These are phyloP conservation scores for Lophochroa leadbeateri DNA, from an alignment of 2,113 vertebrate species.

Conservation along the genomic window DNA sequence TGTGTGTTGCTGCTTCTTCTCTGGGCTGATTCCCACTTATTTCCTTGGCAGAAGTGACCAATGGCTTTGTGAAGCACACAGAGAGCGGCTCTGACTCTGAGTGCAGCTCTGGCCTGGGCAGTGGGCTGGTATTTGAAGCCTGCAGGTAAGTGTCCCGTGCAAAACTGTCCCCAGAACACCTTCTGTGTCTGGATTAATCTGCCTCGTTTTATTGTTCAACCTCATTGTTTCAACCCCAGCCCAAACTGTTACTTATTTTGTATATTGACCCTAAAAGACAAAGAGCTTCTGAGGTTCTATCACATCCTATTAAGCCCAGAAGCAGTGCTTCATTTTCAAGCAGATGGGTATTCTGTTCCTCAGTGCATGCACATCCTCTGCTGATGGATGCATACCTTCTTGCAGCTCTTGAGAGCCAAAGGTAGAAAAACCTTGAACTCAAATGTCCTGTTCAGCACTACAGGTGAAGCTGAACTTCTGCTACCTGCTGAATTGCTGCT, in stretches of 20 bases:
- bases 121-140: constrained; percentile 74
- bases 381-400: neutral
- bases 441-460: neutral
- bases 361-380: neutral
- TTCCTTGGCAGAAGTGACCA: constrained; percentile 83
- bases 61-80: constrained; percentile 84
- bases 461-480: neutral
- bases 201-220: neutral
- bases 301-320: neutral
- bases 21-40: neutral
- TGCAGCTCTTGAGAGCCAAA: neutral
- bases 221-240: neutral
- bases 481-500: neutral
- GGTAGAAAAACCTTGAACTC: neutral
- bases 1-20: neutral
- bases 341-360: neutral
- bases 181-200: neutral
- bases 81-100: constrained; percentile 86
- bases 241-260: neutral
- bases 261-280: neutral
- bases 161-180: neutral
- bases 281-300: neutral
- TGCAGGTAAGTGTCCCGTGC: constrained; percentile 78
- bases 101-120: constrained; percentile 76
- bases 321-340: neutral